Percentiles rank a stretch among this genome's conserved stretches.
These are phyloP conservation scores for Lagorchestes hirsutus DNA, from an alignment of 2,797 vertebrate genomes.

Conservation along the genomic window DNA sequence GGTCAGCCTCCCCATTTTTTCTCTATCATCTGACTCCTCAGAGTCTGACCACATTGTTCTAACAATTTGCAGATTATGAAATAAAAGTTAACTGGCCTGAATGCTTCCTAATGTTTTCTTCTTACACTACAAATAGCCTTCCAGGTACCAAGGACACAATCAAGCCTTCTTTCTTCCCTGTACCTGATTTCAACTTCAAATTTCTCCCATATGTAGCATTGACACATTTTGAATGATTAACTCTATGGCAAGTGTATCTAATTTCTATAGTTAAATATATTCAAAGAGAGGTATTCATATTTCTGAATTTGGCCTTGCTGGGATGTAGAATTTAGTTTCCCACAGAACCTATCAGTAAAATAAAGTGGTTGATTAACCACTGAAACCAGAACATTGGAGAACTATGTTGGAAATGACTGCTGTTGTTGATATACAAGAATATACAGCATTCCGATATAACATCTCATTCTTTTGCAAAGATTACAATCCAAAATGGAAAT, in stretches of 20 bases:
- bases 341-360: neutral
- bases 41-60: neutral
- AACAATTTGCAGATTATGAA: neutral
- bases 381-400: neutral
- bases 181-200: neutral
- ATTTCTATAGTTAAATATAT: neutral
- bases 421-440: neutral
- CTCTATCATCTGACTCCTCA: neutral
- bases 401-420: neutral
- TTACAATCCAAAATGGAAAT: constrained; percentile 28
- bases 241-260: neutral
- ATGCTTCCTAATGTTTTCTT: neutral
- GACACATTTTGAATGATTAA: neutral
- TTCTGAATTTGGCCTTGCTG: neutral
- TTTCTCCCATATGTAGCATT: neutral
- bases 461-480: constrained; percentile 2
- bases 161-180: neutral
- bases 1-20: neutral
- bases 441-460: neutral
- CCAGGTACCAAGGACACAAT: neutral
- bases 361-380: neutral
- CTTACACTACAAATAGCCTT: neutral
- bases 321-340: neutral
- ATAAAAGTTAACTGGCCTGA: neutral
- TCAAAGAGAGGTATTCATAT: neutral